A percentile compares a stretch with the other conserved stretches of the same genome.
These are phyloP conservation scores for Blera fallax DNA, from an alignment of 2,888 invertebrate species.

Conservation along the genomic window DNA sequence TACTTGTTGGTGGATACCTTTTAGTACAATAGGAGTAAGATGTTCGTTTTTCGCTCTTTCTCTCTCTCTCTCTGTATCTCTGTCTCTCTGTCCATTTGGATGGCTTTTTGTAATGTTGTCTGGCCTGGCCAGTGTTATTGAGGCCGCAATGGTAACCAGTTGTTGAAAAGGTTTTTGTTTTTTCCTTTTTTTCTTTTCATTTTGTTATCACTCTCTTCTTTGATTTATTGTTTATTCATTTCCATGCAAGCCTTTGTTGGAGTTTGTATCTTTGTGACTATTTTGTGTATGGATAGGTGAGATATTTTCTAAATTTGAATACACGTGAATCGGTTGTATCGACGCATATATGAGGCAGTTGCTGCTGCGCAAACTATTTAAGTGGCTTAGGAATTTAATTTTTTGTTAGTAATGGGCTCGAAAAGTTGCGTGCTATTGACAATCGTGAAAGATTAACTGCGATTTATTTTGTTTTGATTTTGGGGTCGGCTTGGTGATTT, in stretches of 20 bases:
- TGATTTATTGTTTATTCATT: slow-evolving; percentile 16
- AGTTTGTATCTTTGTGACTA: background rate
- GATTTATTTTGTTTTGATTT: slow-evolving; percentile 3
- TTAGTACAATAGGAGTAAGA: slow-evolving; percentile 17
- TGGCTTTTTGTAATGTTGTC: slow-evolving; percentile 5
- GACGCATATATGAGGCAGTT: background rate
- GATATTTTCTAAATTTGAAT: slow-evolving; percentile 21
- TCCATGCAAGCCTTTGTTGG: slow-evolving; percentile 24
- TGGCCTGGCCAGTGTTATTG: slow-evolving; percentile 34
- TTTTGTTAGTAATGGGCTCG: slow-evolving; percentile 15
- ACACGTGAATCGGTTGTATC: slow-evolving; percentile 38
- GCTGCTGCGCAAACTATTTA: slow-evolving; percentile 24
- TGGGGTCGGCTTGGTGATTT: too few relatives aligned
- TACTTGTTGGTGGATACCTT: slow-evolving; percentile 41
- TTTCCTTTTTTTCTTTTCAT: background rate
- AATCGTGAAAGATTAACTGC: background rate
- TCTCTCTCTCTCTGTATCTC: too few relatives aligned
- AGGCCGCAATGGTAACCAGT: slow-evolving; percentile 63
- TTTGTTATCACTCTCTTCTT: slow-evolving; percentile 61
- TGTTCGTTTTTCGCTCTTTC: too few relatives aligned
- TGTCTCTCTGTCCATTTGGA: slow-evolving; percentile 26
- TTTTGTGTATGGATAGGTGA: slow-evolving; percentile 9
- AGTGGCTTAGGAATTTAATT: slow-evolving; percentile 3
- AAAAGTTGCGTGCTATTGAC: slow-evolving; percentile 17
- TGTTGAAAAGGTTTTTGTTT: slow-evolving; percentile 10